Evolutionary conservation across 2,113 vertebrate species (phyloP).

Genomic region (Lontra canadensis): DNA sequence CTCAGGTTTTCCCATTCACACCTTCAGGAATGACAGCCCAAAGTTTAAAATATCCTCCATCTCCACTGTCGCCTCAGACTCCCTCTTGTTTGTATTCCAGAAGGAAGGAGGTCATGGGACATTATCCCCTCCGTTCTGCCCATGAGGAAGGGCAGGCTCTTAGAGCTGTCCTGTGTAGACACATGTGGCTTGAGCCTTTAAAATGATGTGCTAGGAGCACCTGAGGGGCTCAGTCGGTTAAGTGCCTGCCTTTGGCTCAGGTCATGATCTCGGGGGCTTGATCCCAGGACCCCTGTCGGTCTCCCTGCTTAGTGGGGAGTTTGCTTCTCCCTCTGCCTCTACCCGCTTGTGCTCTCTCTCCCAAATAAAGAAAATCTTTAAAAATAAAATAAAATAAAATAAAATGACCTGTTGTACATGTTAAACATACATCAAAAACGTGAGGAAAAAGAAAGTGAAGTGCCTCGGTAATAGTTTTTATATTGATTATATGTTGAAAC

Average conservation of each 20-base stretch:
- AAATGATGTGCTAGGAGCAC: too few relatives aligned
- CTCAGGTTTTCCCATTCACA: neutral
- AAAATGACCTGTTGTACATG: fast-evolving
- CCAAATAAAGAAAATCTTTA: neutral
- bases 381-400: neutral
- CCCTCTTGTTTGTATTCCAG: neutral
- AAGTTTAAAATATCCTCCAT: neutral
- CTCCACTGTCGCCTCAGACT: fast-evolving
- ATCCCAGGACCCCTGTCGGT: neutral
- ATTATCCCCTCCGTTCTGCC: neutral
- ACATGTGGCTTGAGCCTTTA: neutral
- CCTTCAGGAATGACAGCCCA: neutral
- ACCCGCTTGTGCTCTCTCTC: neutral
- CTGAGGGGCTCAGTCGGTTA: neutral
- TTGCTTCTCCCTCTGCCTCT: neutral
- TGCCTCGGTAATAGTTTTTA: neutral
- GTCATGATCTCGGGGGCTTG: too few relatives aligned
- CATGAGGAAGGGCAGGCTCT: neutral
- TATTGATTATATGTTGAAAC: neutral
- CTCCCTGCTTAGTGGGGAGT: neutral
- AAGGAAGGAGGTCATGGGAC: neutral
- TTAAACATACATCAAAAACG: neutral
- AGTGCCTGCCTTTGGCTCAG: neutral
- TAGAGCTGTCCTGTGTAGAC: neutral
- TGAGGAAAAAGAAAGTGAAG: neutral